Base-by-base conservation (phyloP, 2,888 invertebrate genomes). In the Mesorhabditis sp. region DNA sequence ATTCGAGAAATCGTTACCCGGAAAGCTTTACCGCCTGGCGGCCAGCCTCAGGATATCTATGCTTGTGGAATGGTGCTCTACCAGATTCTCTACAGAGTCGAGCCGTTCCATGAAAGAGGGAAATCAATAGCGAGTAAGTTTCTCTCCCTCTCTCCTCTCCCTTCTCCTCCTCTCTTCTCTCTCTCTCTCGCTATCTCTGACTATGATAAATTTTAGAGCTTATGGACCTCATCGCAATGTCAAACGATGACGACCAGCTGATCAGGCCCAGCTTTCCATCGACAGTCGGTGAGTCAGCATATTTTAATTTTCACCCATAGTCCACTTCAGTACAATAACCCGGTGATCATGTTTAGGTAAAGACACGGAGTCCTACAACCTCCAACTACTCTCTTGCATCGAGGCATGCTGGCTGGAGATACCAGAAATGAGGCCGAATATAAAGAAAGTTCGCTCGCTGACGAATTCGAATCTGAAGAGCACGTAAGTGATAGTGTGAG, bases 391-490 rank as follows among this genome's bases (percentile, higher is more conserved):
- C 1, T 84, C 84, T 4, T 80, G 82, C 62, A 70, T 84, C 43
- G 84, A 84, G 70, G 84, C 84, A 0, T 85, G 84, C 70, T 84
- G 84, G 84, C 74, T 84, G n/a, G 84, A 84, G 71, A 76, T 85
- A 45, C 83, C 84, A 4, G 84, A 84, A 67, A 76, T 78, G 75
- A 66, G 79, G 45, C 84, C 84, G 10, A 80, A 77, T 66, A 82
- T 84, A 70, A 84, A 84, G 69, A 80, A 83, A 75, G 80, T 84
- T 6, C 72, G 80, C 61, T 74, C 80, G 2, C 80, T 84, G 76
- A 78, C 84, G 3, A 81, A 82, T 69, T 72, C 82, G 5, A 84
- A 84, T 67, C 74, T 84, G 28, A 76, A 79, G 70, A 78, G 82
- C 4, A 82, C 79, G 80, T 82, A 67, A 73, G 76, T 42, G 28